Conservation (phyloP, 1,140 invertebrate genomes). For the Pseudomyrmex sp. region DNA sequence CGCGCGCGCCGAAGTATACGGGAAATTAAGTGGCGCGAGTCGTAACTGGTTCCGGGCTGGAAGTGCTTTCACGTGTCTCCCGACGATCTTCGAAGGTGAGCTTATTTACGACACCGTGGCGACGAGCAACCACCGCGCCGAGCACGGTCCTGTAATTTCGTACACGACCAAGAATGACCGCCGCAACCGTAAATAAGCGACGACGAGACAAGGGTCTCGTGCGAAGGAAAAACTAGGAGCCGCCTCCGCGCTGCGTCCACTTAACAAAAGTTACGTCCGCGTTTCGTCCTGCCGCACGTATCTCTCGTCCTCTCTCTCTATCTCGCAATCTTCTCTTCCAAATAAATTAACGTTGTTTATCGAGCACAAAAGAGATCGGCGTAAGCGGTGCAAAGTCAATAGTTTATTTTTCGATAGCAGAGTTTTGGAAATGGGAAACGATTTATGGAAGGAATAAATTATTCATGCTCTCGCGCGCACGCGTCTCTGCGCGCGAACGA, state of each 20-base stretch:
- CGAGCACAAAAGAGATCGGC: constrained; percentile 31
- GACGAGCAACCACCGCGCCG: constrained; percentile 2
- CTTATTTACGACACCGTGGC: constrained; percentile 63
- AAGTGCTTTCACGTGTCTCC: constrained; percentile 58
- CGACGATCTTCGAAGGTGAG: constrained; percentile 57
- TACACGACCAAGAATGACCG: constrained; percentile 60
- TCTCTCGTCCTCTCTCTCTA: not conserved
- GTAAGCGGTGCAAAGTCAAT: not conserved
- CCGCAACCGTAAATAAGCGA: constrained; percentile 65
- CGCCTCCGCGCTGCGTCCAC: constrained; percentile 22
- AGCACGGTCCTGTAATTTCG: constrained; percentile 61
- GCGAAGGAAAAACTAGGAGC: constrained; percentile 17
- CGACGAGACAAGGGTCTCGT: constrained; percentile 37
- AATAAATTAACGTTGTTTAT: constrained; percentile 62
- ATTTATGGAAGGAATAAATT: constrained; percentile 49
- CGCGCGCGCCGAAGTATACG: not conserved
- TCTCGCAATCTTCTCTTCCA: constrained; percentile 16
- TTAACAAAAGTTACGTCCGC: constrained; percentile 64
- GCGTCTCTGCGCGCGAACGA: not conserved
- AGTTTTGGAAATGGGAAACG: constrained; percentile 41
- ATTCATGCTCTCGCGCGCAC: constrained; percentile 36
- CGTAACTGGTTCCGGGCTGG: constrained; percentile 30
- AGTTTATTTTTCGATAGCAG: constrained; percentile 43
- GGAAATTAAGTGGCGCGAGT: constrained; percentile 47
- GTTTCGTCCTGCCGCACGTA: constrained; percentile 24